phyloP scores from a whole-genome alignment of 2,888 invertebrate genomes.

The Cotesia congregata region DNA sequence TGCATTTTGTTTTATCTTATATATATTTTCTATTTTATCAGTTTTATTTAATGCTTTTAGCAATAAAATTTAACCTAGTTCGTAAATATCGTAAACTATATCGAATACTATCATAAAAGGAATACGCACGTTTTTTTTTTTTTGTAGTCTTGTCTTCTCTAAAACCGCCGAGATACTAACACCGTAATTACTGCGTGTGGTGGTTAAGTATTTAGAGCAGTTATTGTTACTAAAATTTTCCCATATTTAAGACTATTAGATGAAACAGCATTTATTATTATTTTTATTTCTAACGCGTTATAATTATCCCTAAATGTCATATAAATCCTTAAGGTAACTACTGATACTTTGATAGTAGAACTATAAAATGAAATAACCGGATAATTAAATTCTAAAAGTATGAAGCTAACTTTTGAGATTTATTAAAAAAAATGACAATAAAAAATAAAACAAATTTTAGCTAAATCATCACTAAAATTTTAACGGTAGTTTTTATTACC shows the following conservation, averaged over 20 bases:
- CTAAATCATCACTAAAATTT: conserved; percentile 47
- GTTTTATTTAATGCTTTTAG: not conserved
- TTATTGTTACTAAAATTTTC: not conserved
- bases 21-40: not conserved
- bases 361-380: not conserved
- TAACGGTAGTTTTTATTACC: conserved; percentile 56
- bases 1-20: not conserved
- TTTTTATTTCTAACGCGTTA: not conserved
- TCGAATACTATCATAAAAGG: not conserved
- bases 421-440: not conserved
- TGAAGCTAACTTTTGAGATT: not conserved
- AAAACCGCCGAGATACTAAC: not conserved
- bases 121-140: not conserved
- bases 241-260: not conserved
- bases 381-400: not conserved
- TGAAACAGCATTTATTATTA: not conserved
- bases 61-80: conserved; percentile 5
- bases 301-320: not conserved
- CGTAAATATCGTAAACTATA: not conserved
- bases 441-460: conserved; percentile 3
- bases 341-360: no score
- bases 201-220: not conserved
- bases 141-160: not conserved
- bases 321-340: not conserved
- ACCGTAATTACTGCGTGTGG: not conserved